Conservation (phyloP, 1,140 invertebrate genomes). For the Apis dorsata region DNA sequence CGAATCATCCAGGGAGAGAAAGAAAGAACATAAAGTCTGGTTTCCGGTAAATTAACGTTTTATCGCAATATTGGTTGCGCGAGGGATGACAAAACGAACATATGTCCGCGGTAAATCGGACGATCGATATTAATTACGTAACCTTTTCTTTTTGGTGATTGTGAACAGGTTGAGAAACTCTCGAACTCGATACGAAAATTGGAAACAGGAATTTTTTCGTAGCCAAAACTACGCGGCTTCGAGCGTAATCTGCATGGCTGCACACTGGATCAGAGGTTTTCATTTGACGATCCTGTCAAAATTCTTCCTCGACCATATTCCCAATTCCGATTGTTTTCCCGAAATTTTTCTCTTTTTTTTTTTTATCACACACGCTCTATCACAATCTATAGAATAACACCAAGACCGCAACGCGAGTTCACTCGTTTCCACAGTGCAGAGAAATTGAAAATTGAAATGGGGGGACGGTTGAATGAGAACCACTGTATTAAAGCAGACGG, state of each 20-base stretch:
- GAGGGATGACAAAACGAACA: constrained; percentile 27
- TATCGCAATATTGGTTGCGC: constrained; percentile 7
- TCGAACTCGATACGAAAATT: neutral
- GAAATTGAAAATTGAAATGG: neutral
- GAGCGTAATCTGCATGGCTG: constrained; percentile 24
- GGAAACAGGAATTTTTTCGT: constrained; percentile 17
- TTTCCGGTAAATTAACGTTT: constrained; percentile 41
- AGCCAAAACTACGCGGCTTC: constrained; percentile 22
- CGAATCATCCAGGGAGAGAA: neutral
- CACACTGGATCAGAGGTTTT: neutral
- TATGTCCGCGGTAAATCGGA: constrained; percentile 32
- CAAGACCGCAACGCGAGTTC: neutral
- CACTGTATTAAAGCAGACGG: constrained; percentile 79
- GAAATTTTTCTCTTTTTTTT: too few species aligned
- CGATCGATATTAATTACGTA: neutral
- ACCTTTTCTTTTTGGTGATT: neutral
- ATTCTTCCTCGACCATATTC: too few species aligned
- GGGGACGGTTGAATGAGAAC: constrained; percentile 64
- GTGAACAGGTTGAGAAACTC: neutral
- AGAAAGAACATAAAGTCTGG: neutral
- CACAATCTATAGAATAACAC: too few species aligned
- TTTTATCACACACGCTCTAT: too few species aligned
- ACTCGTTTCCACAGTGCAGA: neutral
- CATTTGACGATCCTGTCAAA: neutral
- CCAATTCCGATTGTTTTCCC: too few species aligned